Base-by-base conservation (phyloP, 2,797 vertebrate species). In the Carapus acus region DNA sequence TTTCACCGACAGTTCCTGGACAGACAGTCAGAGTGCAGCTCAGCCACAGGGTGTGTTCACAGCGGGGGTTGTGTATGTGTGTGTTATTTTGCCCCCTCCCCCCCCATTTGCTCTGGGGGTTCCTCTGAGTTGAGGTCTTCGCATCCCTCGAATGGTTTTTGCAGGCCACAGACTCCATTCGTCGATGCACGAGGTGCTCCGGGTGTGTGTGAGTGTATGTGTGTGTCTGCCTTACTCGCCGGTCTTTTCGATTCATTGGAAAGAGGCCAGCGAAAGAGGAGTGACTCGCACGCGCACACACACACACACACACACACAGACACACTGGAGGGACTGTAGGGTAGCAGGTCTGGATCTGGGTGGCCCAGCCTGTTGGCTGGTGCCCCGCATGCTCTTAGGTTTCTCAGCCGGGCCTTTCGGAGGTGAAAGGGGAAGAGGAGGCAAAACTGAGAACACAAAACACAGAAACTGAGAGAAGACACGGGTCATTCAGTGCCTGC, bases 61-160 rank as follows among this genome's bases (percentile, higher is more conserved):
- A 67, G 65, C 55, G 70, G 63, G 65, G 58, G 48, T 69, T 34
- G n/a, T n/a, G n/a, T n/a, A n/a, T n/a, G n/a, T n/a, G n/a, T n/a
- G n/a, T n/a, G n/a, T n/a, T n/a, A n/a, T n/a, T n/a, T n/a, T n/a
- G n/a, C n/a, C n/a, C n/a, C n/a, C n/a, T n/a, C n/a, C n/a, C n/a
- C n/a, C n/a, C n/a, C n/a, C n/a, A n/a, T n/a, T n/a, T n/a, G n/a
- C n/a, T n/a, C n/a, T n/a, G n/a, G 39, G 24, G 65, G 71, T 45
- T 40, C 22, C 31, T 67, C 41, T 40, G 42, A 50, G 22, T 54
- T 61, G 68, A 67, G 58, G 52, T 43, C 33, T 6, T 17, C 19
- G 12, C 42, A 17, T 24, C 21, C 27, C 24, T 51, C 37, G 17
- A 44, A 44, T 14, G 22, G 19, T n/a, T n/a, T n/a, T 58, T 21